A percentile compares a stretch with the other conserved stretches of the same genome.
phyloP scores from a whole-genome alignment of 2,888 invertebrate genomes.

The Cylloceria caligata region DNA sequence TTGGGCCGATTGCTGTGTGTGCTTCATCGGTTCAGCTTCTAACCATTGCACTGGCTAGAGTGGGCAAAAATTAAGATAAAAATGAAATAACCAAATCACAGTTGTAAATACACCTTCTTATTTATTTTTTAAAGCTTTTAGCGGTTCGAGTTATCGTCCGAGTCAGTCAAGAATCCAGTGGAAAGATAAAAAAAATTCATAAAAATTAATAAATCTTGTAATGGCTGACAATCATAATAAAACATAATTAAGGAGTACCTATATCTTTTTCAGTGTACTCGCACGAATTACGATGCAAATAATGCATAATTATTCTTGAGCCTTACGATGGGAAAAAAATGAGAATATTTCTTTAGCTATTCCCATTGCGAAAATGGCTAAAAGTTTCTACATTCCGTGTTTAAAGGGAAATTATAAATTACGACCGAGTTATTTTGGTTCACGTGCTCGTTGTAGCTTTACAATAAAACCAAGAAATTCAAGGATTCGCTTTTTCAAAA shows the following conservation, averaged over 20 bases:
- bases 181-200: not conserved
- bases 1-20: slow-evolving; percentile 34
- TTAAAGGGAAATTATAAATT: not conserved
- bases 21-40: not conserved
- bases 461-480: too few species aligned
- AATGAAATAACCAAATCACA: not conserved
- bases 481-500: too few species aligned
- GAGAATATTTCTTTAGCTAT: not conserved
- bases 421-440: too few species aligned
- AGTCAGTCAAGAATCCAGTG: not conserved
- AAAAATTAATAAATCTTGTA: not conserved
- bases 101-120: not conserved
- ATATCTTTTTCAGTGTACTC: not conserved
- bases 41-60: not conserved
- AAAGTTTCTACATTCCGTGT: slow-evolving; percentile 1
- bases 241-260: not conserved
- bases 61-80: not conserved
- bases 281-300: slow-evolving; percentile 10
- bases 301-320: not conserved
- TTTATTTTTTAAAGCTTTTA: not conserved
- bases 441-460: too few species aligned
- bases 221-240: slow-evolving; percentile 7
- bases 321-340: slow-evolving; percentile 7
- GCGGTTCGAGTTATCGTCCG: not conserved
- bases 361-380: slow-evolving; percentile 1